Evolutionary conservation across 2,113 vertebrate species (phyloP), one percentile per base, ranked within the genome.

Genomic region (Manacus vitellinus): DNA sequence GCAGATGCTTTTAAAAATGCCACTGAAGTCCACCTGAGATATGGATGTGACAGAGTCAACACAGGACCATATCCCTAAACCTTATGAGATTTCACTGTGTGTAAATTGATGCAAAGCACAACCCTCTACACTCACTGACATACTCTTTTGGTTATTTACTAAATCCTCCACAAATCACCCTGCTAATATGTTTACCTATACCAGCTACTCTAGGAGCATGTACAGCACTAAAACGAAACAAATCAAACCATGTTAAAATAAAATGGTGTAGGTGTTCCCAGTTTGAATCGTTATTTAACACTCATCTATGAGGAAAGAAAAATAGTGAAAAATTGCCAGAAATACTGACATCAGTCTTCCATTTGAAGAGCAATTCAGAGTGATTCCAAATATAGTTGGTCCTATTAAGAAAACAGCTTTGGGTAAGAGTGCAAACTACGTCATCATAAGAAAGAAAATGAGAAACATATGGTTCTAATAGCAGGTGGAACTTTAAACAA

Each of bases 311-410:
- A 61, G 41, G 49, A 83, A 91, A 90, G 68, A 88, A 75, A 88
- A 78, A 49, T 14, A 88, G 55, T 75, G 72, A 88, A 88, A 94
- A 88, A 55, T 30, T 85, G 72, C 78, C 89, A 96, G 86, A 95
- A 95, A 85, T 87, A 94, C 47, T 74, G 89, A 88, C 78, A 95
- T 95, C 63, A 85, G 35, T 88, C 85, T 95, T 88, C 72, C 89
- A 85, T 86, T 95, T 94, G 72, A 90, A 88, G 46, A 92, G 88
- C 68, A 91, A 94, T 89, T 93, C 79, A 96, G 65, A 90, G 12
- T 44, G 72, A 87, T 86, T 92, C 95, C 83, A 96, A 96, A 95
- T 96, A 95, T 96, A 96, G 92, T 78, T 68, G 52, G 41, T 74
- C 61, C 76, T 92, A 95, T 82, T 93, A 94, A 88, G 72, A 93